These are phyloP conservation scores for Limenitis camilla DNA, from an alignment of 2,888 invertebrate species.

Conservation along the genomic window DNA sequence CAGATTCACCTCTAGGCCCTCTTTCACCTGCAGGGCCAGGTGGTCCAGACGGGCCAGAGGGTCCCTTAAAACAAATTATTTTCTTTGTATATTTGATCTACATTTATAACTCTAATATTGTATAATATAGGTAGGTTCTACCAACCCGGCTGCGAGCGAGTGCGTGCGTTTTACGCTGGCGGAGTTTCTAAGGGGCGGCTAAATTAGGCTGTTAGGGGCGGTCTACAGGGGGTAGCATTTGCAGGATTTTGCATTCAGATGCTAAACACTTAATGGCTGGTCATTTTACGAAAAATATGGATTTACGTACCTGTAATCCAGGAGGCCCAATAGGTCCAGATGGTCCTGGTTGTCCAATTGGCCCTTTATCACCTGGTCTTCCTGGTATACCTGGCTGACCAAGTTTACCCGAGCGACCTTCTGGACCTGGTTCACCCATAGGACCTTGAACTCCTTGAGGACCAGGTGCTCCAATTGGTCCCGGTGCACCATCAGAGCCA, in stretches of 20 bases:
- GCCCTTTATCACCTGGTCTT: conserved; percentile 85
- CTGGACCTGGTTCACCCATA: conserved; percentile 74
- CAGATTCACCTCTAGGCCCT: conserved; percentile 81
- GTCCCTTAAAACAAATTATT: conserved; percentile 71
- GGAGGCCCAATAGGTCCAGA: conserved; percentile 79
- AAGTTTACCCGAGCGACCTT: conserved; percentile 79
- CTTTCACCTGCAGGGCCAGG: conserved; percentile 82
- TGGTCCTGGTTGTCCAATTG: conserved; percentile 77
- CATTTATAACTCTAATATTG: not conserved
- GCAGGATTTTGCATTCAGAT: too few relatives aligned
- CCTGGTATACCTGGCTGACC: conserved; percentile 83
- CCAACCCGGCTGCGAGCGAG: too few relatives aligned
- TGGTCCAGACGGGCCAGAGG: conserved; percentile 78
- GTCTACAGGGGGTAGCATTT: too few relatives aligned
- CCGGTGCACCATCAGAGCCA: conserved; percentile 82
- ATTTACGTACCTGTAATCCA: conserved; percentile 76
- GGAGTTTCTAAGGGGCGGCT: too few relatives aligned
- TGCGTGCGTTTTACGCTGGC: too few relatives aligned
- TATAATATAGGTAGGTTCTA: too few relatives aligned
- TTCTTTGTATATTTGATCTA: too few relatives aligned
- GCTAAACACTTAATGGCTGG: too few relatives aligned
- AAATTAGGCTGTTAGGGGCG: too few relatives aligned
- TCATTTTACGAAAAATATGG: not conserved
- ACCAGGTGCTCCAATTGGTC: conserved; percentile 78
- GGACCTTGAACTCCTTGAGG: conserved; percentile 80